Base-by-base conservation (phyloP, 1,140 invertebrate species). In the Tribolium castaneum region DNA sequence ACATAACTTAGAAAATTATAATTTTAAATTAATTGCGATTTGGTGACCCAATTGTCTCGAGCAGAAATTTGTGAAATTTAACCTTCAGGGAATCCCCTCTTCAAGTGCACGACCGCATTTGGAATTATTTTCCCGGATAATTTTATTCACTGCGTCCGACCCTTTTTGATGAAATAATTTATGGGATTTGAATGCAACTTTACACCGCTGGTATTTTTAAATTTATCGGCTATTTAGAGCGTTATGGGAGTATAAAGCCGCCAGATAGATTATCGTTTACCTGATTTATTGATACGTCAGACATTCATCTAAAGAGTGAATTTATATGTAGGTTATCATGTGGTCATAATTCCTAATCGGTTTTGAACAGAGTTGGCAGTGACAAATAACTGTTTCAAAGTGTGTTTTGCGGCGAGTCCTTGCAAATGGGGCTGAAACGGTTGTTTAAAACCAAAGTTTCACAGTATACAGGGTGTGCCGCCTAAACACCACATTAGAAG, bases 161-260 rank as follows among this genome's bases (percentile, higher is more conserved):
- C 59, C 10, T 72, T 45, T 72, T 50, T 72, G n/a, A 12, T 12
- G 70, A 22, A 39, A 72, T 49, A 45, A 75, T 56, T 34, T 75
- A 59, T 75, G 10, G 10, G 35, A 13, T 56, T 59, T 54, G 5
- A 59, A 30, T 73, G 13, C 35, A 45, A 45, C 30, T 56, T 56
- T 59, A 59, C 6, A 22, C 22, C 7, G 22, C 54, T n/a, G 52
- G 19, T 56, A n/a, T 7, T 45, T n/a, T 22, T 16, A 22, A 59
- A 59, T 59, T 59, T 59, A 59, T 59, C 19, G 19, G 30, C 54
- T 22, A 59, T 59, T 30, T 30, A 22, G 54, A n/a, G 54, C 16
- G 7, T 19, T 59, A 59, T 59, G 54, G 54, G 54, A 10, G 39
- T n/a, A 30, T 59, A 59, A 59, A 59, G 54, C 54, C 13, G n/a